Conservation (phyloP, 2,888 invertebrate genomes). For the Andrena trimmerana region DNA sequence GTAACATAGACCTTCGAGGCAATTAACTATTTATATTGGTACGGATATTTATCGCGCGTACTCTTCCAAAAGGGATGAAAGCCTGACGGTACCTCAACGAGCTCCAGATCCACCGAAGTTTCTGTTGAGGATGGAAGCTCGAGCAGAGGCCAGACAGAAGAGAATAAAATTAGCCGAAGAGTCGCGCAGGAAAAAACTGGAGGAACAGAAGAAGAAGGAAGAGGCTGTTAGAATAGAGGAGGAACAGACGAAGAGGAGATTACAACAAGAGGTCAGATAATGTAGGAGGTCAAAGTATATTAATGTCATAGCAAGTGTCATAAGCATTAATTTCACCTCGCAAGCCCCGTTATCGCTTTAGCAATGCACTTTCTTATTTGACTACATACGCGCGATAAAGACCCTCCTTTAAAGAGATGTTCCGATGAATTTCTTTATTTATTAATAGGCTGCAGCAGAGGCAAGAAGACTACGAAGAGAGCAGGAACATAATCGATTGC, state of each 20-base stretch:
- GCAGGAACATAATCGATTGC: conserved; percentile 72
- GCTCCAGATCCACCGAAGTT: conserved; percentile 87
- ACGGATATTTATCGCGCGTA: not conserved
- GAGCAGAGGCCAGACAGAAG: conserved; percentile 88
- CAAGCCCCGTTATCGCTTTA: conserved; percentile 35
- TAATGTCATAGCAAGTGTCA: conserved; percentile 45
- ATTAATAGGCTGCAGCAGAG: conserved; percentile 76
- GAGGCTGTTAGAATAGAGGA: conserved; percentile 83
- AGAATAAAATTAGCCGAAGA: conserved; percentile 83
- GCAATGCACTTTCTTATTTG: conserved; percentile 27
- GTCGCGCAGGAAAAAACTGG: conserved; percentile 80
- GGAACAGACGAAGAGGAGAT: conserved; percentile 84
- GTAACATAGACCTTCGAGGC: conserved; percentile 57
- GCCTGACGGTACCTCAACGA: conserved; percentile 64
- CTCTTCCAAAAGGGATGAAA: conserved; percentile 69
- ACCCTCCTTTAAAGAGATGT: not conserved
- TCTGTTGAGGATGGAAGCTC: conserved; percentile 90
- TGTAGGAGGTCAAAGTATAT: conserved; percentile 55
- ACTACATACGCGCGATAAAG: not conserved
- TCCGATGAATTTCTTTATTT: conserved; percentile 20
- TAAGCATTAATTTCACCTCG: conserved; percentile 55
- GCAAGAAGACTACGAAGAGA: conserved; percentile 77
- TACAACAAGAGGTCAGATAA: conserved; percentile 84
- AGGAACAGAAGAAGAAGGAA: conserved; percentile 84
- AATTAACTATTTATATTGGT: not conserved